Evolutionary conservation across 2,113 vertebrate species (phyloP).

Genomic region (Callaeas wilsoni): DNA sequence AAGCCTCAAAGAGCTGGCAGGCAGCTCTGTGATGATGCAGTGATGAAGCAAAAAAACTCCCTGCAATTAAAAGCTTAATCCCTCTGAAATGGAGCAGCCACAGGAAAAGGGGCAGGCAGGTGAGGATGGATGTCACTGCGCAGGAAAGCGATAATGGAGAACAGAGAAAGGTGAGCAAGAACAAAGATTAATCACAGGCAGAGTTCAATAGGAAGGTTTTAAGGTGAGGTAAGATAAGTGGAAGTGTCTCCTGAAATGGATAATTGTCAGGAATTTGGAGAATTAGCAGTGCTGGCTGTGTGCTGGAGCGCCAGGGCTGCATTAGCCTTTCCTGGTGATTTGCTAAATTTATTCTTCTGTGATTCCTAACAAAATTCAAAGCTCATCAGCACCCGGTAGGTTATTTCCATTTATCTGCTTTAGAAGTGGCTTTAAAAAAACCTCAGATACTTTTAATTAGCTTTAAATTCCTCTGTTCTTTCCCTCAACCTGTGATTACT

Average conservation of each 20-base stretch:
- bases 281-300: background rate
- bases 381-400: conserved; percentile 41
- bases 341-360: conserved; percentile 34
- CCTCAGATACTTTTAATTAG: conserved; percentile 55
- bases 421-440: conserved; percentile 22
- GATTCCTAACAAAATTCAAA: conserved; percentile 25
- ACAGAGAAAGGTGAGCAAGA: background rate
- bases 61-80: conserved; percentile 7
- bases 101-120: background rate
- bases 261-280: conserved; percentile 23
- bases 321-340: conserved; percentile 11
- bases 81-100: background rate
- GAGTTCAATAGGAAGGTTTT: conserved; percentile 1
- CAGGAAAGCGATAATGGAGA: background rate
- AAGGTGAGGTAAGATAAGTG: background rate
- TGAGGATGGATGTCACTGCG: background rate
- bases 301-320: background rate
- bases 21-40: background rate
- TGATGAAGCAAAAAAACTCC: background rate
- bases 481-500: conserved; percentile 38
- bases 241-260: background rate
- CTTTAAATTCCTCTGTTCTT: conserved; percentile 18
- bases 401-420: conserved; percentile 45
- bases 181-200: background rate
- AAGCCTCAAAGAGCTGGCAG: background rate